These are phyloP conservation scores for Rafetus swinhoei DNA, from an alignment of 2,113 vertebrate genomes.

Conservation along the genomic window DNA sequence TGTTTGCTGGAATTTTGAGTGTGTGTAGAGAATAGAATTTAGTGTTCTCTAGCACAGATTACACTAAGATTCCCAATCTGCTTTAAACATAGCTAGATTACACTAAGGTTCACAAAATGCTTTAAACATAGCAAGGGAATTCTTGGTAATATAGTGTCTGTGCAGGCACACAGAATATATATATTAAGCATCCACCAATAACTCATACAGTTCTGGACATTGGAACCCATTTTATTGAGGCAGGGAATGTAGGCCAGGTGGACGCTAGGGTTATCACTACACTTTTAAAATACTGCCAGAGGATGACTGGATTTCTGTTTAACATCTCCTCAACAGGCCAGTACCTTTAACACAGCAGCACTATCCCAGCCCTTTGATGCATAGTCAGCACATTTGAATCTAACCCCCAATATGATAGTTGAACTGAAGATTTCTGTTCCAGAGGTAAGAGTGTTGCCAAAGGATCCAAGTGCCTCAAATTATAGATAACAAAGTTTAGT, in stretches of 20 bases:
- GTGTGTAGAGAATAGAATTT: background rate
- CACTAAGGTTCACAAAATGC: background rate
- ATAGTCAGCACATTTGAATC: background rate
- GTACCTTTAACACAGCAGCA: background rate
- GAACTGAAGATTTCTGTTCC: background rate
- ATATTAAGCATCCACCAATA: background rate
- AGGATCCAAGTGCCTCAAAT: background rate
- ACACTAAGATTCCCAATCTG: background rate
- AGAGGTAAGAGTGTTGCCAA: background rate
- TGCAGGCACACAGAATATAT: background rate
- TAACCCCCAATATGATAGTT: background rate
- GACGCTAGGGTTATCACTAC: background rate
- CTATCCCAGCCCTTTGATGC: background rate
- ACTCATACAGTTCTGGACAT: background rate
- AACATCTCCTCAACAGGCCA: conserved; percentile 6
- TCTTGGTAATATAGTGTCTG: background rate
- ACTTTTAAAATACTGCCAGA: conserved; percentile 8
- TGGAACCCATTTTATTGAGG: conserved; percentile 18
- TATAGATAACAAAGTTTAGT: background rate
- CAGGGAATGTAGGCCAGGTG: background rate
- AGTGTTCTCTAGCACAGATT: background rate
- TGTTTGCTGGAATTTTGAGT: background rate
- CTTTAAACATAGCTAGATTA: background rate
- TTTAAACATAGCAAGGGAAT: background rate
- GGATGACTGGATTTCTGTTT: conserved; percentile 24